Evolutionary conservation across 2,888 invertebrate genomes (phyloP), one percentile per base, ranked within the genome.

Genomic region (Noctuana brunneofusca): DNA sequence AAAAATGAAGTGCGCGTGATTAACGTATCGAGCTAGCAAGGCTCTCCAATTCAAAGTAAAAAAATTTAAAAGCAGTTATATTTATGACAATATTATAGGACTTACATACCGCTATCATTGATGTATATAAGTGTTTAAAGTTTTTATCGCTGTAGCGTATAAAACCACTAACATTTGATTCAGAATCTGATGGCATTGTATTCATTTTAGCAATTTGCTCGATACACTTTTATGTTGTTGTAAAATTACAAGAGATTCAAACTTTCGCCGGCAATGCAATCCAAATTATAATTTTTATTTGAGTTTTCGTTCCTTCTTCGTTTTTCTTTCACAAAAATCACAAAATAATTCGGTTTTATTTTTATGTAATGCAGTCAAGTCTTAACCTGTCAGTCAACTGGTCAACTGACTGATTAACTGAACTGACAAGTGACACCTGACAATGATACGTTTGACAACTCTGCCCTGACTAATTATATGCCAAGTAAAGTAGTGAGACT

Each of bases 111-210:
- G 84, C 72, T 66, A 86, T 76, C 71, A 87, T 76, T 11, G 89
- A 89, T 64, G 70, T 73, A 65, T 89, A 91, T 53, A 89, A 72
- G 67, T 82, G 69, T 67, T 85, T 87, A 35, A 86, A 78, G 66
- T 82, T 79, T 71, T 84, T 83, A 43, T 88, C 81, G 66, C 76
- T 86, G 57, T 87, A 88, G n/a, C 81, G 77, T 54, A 89, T 79
- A 64, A 90, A 90, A 46, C 88, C 86, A 68, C 89, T 90, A n/a
- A 86, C 84, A 70, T 89, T 89, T 3, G 90, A 90, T 74, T 90
- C 91, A 5, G 84, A 75, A 71, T 90, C 90, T 16, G 90, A 90
- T 46, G 79, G 83, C 66, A 79, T 70, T 9, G 89, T 86, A 68
- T 81, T 76, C 88, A 89, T 89, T 65, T 62, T 73, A 18, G 12